Percentiles rank a stretch among this genome's conserved stretches.
phyloP scores from a whole-genome alignment of 2,888 invertebrate species.

The Tipula vernalis region DNA sequence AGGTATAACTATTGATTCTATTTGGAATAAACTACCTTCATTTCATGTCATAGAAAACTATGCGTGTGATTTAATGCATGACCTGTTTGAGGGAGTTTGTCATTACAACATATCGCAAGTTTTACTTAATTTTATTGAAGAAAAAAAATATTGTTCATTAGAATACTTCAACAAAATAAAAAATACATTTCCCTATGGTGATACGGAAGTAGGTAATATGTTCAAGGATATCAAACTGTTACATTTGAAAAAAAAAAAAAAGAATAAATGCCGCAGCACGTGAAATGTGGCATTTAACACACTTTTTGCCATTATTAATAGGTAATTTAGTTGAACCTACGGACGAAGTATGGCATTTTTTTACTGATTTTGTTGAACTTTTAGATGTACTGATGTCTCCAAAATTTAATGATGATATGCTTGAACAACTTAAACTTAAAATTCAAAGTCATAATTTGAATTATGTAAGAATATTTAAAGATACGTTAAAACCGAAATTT shows the following conservation, averaged over 20 bases:
- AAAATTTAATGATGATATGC: not conserved
- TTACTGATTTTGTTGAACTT: not conserved
- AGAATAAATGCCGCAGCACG: not conserved
- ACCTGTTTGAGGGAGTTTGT: not conserved
- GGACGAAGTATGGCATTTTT: not conserved
- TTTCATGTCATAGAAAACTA: not conserved
- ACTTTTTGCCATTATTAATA: not conserved
- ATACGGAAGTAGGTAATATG: not conserved
- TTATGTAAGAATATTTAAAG: conserved; percentile 12
- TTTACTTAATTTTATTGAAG: not conserved
- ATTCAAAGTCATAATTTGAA: conserved; percentile 6
- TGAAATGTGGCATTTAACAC: not conserved
- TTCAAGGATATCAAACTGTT: not conserved
- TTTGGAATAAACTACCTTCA: not conserved
- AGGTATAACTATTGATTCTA: not conserved
- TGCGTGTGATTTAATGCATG: not conserved
- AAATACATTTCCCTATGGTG: not conserved
- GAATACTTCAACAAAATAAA: conserved; percentile 14
- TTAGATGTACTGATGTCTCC: not conserved
- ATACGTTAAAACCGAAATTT: conserved; percentile 11
- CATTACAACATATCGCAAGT: not conserved
- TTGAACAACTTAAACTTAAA: not conserved
- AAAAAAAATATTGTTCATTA: not conserved
- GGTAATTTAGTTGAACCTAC: not conserved
- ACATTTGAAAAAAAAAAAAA: not conserved